Evolutionary conservation across 2,113 vertebrate species (phyloP), one percentile per base, ranked within the genome.

Genomic region (Poicephalus gulielmi): DNA sequence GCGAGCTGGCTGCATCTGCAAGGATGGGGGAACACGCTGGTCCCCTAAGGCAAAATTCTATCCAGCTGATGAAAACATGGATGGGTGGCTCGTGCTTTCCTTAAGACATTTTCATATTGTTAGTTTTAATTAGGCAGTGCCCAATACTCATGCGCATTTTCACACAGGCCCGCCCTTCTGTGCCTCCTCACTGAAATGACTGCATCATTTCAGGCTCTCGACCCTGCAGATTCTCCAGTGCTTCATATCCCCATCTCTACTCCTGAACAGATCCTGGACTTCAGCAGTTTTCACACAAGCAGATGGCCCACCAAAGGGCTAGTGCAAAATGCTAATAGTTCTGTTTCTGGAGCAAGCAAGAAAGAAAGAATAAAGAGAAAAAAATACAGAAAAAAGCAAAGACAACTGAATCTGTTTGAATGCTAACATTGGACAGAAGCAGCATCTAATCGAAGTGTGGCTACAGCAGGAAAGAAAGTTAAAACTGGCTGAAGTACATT

Each of bases 281-380:
- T 80, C 55, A 25, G 43, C 47, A 0, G 62, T 20, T 70, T 41
- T 70, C 41, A 57, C 39, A 68, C 44, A 74, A 78, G 64, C 53
- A 74, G 41, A 47, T 52, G 80, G 44, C 27, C 75, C 76, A 50
- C 17, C 39, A 55, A 85, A 71, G 23, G 20, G 10, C 22, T 50
- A 8, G 5, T 46, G 43, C 25, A 86, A 85, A 85, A 68, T n/a
- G 22, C 6, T 79, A 78, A 46, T 35, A 11, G 25, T 41, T 60
- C 78, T 46, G 22, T 62, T 92, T 78, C 62, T 67, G 17, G 22
- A 87, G 53, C 9, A 89, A 47, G 41, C 20, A 31, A 60, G 11
- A 33, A 50, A 69, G 7, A 3, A 44, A 35, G 5, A 4, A 17
- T 1, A 3, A 22, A 3, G 11, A 9, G 4, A 9, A 22, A 35